phyloP scores from a whole-genome alignment of 92 coral and sea anemone species.

The Montipora capitata region DNA sequence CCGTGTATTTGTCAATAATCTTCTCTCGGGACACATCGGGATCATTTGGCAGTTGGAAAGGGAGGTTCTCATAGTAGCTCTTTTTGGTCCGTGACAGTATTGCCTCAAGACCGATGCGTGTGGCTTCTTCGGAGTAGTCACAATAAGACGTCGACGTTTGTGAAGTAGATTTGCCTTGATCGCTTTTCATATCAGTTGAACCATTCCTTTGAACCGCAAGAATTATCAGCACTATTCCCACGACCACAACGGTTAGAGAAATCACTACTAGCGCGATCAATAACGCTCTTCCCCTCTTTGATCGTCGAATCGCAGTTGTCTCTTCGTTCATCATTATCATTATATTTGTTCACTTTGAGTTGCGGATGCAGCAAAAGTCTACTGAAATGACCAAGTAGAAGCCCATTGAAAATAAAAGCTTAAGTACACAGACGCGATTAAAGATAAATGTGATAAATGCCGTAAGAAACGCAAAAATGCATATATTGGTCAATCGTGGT shows the following conservation, averaged over 20 bases:
- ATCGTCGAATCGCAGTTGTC: neutral
- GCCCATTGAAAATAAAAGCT: too few relatives aligned
- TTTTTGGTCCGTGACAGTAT: conserved; percentile 71
- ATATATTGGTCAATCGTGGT: too few relatives aligned
- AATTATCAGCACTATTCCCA: neutral
- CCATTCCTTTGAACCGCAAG: neutral
- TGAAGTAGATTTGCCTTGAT: neutral
- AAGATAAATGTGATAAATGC: too few relatives aligned
- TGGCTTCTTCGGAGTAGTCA: conserved; percentile 81
- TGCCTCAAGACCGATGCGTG: conserved; percentile 69
- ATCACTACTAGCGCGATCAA: neutral
- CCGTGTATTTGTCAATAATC: conserved; percentile 62
- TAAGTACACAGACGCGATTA: too few relatives aligned
- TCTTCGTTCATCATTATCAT: neutral
- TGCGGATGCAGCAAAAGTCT: too few relatives aligned
- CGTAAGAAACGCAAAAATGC: too few relatives aligned
- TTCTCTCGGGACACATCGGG: conserved; percentile 68
- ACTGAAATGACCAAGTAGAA: too few relatives aligned
- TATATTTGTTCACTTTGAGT: too few relatives aligned
- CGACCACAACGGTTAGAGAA: neutral
- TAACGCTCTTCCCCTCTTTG: neutral
- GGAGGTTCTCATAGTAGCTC: conserved; percentile 73
- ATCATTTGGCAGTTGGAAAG: conserved; percentile 57
- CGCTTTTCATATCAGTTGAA: neutral
- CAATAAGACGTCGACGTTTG: conserved; percentile 35